Percentiles rank a stretch among this genome's conserved stretches.
These are phyloP conservation scores for Clostera curtula DNA, from an alignment of 2,888 invertebrate species.

Conservation along the genomic window DNA sequence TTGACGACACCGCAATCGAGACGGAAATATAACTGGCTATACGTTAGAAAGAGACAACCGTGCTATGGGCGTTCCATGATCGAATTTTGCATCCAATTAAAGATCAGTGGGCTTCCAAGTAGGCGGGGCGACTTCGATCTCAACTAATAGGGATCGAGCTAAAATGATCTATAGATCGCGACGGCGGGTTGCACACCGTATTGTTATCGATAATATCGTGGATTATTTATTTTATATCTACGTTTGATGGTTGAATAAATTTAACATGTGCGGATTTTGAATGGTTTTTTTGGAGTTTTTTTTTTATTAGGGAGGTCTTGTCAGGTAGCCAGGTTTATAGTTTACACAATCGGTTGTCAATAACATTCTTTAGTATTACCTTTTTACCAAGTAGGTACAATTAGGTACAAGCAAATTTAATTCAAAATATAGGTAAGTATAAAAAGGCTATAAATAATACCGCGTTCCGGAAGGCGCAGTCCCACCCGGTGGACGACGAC, in stretches of 20 bases:
- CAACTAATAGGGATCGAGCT: constrained; percentile 68
- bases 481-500: too few relatives aligned
- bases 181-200: constrained; percentile 47
- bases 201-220: constrained; percentile 66
- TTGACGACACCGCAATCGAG: constrained; percentile 32
- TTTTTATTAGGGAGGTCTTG: constrained; percentile 31
- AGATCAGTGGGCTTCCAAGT: constrained; percentile 68
- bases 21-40: constrained; percentile 13
- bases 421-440: too few relatives aligned
- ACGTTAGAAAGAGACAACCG: constrained; percentile 30
- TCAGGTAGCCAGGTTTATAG: constrained; percentile 13
- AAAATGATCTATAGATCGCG: constrained; percentile 72
- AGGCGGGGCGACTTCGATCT: constrained; percentile 57
- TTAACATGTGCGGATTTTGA: constrained; percentile 41
- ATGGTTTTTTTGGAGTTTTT: constrained; percentile 20
- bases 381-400: not conserved
- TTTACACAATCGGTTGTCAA: constrained; percentile 2
- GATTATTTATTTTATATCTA: constrained; percentile 64
- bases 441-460: too few relatives aligned
- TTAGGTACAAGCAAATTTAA: too few relatives aligned
- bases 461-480: too few relatives aligned
- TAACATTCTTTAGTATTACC: constrained; percentile 2
- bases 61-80: constrained; percentile 56
- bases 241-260: constrained; percentile 62
- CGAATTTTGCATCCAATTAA: constrained; percentile 67